phyloP scores from a whole-genome alignment of 2,113 vertebrate genomes.

The Colistium nudipinnis region DNA sequence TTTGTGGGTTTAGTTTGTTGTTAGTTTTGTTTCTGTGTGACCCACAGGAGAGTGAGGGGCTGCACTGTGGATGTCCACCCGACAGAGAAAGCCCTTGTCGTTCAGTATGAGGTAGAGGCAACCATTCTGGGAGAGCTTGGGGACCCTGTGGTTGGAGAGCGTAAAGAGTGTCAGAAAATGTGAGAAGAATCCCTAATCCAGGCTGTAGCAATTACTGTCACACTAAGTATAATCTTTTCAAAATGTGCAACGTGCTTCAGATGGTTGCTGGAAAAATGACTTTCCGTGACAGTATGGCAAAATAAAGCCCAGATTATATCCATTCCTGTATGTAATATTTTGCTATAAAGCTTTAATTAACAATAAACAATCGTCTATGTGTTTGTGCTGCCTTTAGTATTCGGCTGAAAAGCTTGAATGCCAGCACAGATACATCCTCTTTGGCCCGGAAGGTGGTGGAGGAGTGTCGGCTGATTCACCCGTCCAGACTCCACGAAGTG shows the following conservation, averaged over 20 bases:
- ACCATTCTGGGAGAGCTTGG: slow-evolving; percentile 90
- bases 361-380: neutral
- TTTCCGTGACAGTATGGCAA: neutral
- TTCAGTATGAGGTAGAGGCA: slow-evolving; percentile 96
- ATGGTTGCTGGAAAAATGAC: neutral
- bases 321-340: neutral
- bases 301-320: neutral
- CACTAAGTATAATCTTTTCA: neutral
- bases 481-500: slow-evolving; percentile 89
- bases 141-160: slow-evolving; percentile 88
- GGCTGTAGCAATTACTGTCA: neutral
- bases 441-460: slow-evolving; percentile 92
- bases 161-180: slow-evolving; percentile 97
- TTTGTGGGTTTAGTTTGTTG: neutral
- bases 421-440: slow-evolving; percentile 89
- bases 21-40: neutral
- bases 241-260: neutral
- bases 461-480: slow-evolving; percentile 92
- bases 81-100: slow-evolving; percentile 92
- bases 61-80: slow-evolving; percentile 93
- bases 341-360: no score
- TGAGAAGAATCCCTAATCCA: slow-evolving; percentile 68
- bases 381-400: slow-evolving; percentile 79
- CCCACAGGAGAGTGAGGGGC: slow-evolving; percentile 88
- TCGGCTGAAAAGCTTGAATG: slow-evolving; percentile 91